Conservation (phyloP, 2,113 vertebrate genomes). For the Cyanoramphus novaezelandiae region DNA sequence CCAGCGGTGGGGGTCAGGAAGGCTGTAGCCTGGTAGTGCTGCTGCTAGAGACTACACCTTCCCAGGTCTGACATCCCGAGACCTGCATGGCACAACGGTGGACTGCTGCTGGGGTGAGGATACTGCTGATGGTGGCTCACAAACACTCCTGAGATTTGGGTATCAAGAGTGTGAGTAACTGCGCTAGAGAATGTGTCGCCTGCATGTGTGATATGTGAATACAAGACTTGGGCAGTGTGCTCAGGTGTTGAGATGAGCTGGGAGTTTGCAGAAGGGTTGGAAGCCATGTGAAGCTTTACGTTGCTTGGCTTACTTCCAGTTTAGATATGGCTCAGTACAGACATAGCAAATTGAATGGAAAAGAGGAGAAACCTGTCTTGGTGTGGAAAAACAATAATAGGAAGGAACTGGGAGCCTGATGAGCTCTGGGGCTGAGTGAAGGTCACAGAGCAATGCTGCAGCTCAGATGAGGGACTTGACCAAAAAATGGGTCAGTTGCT, state of each 20-base stretch:
- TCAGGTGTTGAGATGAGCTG: neutral
- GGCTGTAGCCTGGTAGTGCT: accelerated
- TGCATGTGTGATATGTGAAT: neutral
- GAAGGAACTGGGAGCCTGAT: neutral
- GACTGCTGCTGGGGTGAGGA: neutral
- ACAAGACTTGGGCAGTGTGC: neutral
- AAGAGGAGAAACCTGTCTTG: neutral
- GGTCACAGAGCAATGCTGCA: neutral
- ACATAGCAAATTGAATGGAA: neutral
- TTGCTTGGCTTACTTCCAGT: neutral
- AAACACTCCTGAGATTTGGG: neutral
- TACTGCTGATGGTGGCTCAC: accelerated
- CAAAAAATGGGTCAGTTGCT: neutral
- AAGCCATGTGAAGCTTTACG: accelerated
- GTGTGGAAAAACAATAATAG: neutral
- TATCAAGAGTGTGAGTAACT: accelerated
- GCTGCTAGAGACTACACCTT: accelerated
- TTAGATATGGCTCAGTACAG: neutral
- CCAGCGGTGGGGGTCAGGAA: accelerated
- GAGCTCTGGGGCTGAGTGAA: neutral
- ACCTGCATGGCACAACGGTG: accelerated
- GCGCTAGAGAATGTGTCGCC: accelerated
- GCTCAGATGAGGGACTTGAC: neutral
- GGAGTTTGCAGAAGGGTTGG: neutral
- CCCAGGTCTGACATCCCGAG: accelerated